These are phyloP conservation scores for Dasyurus viverrinus DNA, from an alignment of 2,113 vertebrate genomes.

Conservation along the genomic window DNA sequence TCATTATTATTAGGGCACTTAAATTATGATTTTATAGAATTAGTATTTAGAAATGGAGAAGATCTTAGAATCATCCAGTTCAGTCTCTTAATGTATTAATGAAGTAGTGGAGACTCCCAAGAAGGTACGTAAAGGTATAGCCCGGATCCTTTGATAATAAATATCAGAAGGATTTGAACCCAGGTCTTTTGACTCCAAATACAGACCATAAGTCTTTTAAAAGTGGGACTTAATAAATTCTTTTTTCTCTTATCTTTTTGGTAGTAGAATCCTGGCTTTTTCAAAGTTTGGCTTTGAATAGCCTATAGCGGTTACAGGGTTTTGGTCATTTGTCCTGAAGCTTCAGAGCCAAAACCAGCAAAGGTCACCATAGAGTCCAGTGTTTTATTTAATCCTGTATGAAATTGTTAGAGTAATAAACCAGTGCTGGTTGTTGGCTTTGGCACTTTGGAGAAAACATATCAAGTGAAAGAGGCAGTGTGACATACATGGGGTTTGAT, in stretches of 20 bases:
- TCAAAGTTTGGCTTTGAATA: background rate
- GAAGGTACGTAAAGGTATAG: background rate
- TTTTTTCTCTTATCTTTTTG: background rate
- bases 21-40: background rate
- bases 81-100: background rate
- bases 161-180: constrained; percentile 7
- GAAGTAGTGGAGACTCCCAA: background rate
- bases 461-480: background rate
- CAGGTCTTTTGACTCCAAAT: background rate
- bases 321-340: constrained; percentile 61
- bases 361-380: background rate
- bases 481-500: background rate
- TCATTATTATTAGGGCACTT: background rate
- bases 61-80: background rate
- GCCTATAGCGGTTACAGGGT: background rate
- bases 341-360: constrained; percentile 2
- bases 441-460: background rate
- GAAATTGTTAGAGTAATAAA: background rate
- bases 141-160: background rate
- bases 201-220: background rate
- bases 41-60: background rate
- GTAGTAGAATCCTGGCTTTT: background rate
- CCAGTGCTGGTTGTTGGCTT: background rate
- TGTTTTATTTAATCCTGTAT: background rate
- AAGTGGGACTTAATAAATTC: background rate